Conservation (phyloP, 2,113 vertebrate genomes). For the Aphelocoma coerulescens region DNA sequence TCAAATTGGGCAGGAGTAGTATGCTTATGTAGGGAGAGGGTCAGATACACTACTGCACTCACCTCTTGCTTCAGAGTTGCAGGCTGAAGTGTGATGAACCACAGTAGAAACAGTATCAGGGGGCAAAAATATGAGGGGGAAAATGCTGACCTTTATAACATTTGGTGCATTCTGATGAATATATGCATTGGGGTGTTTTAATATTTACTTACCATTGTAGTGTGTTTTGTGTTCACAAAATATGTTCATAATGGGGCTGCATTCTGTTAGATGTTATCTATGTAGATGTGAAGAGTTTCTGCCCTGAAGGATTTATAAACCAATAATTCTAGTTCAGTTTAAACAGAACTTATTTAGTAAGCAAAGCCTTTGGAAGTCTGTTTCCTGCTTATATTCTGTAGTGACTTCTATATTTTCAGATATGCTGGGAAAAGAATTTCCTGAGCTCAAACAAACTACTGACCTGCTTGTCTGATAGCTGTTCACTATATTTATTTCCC, state of each 20-base stretch:
- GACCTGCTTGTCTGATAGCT: neutral
- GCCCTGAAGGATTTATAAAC: neutral
- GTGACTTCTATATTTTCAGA: neutral
- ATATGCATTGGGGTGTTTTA: neutral
- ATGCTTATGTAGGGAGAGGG: neutral
- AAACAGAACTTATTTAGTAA: neutral
- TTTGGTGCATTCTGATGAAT: neutral
- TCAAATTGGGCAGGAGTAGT: neutral
- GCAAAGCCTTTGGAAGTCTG: neutral
- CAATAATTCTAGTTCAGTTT: neutral
- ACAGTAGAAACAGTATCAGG: neutral
- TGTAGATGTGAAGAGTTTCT: neutral
- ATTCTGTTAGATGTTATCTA: neutral
- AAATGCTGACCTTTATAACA: neutral
- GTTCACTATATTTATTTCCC: neutral
- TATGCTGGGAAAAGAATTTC: neutral
- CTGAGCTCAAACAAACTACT: neutral
- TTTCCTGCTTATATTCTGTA: neutral
- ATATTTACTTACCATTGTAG: neutral
- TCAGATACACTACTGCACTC: too few relatives aligned
- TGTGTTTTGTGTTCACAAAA: neutral
- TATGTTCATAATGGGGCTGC: neutral
- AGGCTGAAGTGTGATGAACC: neutral
- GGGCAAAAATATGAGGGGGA: neutral
- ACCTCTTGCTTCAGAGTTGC: neutral